Conservation (phyloP, 2,113 vertebrate species). For the Forbesichthys papilliferus region DNA sequence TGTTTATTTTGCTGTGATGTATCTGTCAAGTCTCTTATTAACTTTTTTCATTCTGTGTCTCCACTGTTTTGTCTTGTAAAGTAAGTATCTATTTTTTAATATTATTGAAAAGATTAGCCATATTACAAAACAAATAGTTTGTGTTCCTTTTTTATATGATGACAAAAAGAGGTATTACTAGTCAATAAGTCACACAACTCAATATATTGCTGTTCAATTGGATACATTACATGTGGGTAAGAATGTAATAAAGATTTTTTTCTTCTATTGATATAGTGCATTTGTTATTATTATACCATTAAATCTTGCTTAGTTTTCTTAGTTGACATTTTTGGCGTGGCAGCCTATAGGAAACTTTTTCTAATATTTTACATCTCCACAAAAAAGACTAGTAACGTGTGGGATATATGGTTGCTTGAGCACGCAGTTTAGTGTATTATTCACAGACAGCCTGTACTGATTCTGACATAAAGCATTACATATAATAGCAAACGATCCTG, state of each 20-base stretch:
- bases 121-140: constrained; percentile 61
- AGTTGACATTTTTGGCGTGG: not conserved
- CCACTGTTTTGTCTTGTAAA: constrained; percentile 80
- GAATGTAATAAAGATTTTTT: constrained; percentile 81
- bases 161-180: constrained; percentile 75
- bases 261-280: constrained; percentile 58
- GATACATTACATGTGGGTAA: constrained; percentile 77
- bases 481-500: no score
- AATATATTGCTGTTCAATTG: constrained; percentile 73
- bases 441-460: no score
- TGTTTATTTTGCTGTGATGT: constrained; percentile 71
- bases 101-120: constrained; percentile 74
- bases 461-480: no score
- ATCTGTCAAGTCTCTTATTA: constrained; percentile 56
- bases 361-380: no score
- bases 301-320: not conserved
- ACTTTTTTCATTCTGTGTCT: constrained; percentile 59
- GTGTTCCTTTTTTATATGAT: constrained; percentile 64
- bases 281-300: not conserved
- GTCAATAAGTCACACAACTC: constrained; percentile 68
- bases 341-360: no score
- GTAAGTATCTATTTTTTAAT: constrained; percentile 82
- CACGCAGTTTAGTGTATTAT: no score
- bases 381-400: no score
- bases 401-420: not conserved